These are phyloP conservation scores for Tribolium castaneum DNA, from an alignment of 1,140 invertebrate species.

Conservation along the genomic window DNA sequence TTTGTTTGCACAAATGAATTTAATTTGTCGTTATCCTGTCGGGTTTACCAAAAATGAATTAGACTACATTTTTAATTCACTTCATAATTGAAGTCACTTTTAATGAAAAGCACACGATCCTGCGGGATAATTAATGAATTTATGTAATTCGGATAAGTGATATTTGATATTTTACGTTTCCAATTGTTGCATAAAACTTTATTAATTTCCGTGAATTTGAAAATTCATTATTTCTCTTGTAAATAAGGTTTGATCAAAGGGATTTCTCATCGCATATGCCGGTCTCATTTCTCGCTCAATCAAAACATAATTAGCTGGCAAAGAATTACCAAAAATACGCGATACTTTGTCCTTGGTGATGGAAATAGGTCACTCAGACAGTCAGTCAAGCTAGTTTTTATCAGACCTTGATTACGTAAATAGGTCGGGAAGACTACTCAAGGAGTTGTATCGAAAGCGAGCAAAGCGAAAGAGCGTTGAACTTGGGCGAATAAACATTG, in stretches of 20 bases:
- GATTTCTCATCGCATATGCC: not conserved
- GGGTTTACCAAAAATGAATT: not conserved
- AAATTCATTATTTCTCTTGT: not conserved
- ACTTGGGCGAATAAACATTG: not conserved
- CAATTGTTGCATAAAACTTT: no score
- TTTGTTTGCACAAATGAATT: conserved; percentile 5
- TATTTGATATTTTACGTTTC: no score
- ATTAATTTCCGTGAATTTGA: no score
- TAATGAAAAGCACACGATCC: no score
- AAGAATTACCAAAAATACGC: no score
- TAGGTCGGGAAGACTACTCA: not conserved
- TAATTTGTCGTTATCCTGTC: not conserved
- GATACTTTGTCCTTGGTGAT: no score
- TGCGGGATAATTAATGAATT: no score
- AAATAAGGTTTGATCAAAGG: not conserved
- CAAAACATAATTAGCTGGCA: not conserved
- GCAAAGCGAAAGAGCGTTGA: not conserved
- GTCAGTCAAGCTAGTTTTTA: not conserved
- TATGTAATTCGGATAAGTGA: no score
- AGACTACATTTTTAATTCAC: not conserved
- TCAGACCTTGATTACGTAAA: not conserved
- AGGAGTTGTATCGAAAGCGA: not conserved
- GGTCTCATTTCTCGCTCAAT: not conserved
- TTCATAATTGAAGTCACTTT: no score
- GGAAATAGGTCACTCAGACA: no score